Evolutionary conservation across 2,797 vertebrate species (phyloP), one percentile per base, ranked within the genome.

Genomic region (Danionella dracula): DNA sequence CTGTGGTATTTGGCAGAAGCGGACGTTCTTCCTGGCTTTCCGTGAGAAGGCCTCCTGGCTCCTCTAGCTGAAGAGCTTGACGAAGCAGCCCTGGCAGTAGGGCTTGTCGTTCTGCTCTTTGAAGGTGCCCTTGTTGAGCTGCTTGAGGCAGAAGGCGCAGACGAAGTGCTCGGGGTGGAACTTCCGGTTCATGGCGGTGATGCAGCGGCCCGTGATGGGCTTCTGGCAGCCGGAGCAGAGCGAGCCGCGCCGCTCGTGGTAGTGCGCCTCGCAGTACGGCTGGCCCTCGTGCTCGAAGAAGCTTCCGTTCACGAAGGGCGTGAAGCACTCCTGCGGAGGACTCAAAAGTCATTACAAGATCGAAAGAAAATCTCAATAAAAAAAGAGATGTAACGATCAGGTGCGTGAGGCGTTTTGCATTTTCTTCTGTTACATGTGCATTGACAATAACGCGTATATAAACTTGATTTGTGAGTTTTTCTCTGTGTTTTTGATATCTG

Each of bases 71-170:
- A 98, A 99, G 80, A 99, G 93, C 85, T 98, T 99, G 77, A 98
- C 66, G 64, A 97, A 98, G 89, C 95, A 99, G 84, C 91, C 91
- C 76, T 98, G 96, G 81, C 96, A 99, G 89, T 99, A 99, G 8
- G 96, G 96, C 81, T 99, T 99, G 89, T 98, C 95, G 0, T 99
- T 99, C 79, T 99, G 95, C 88, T 99, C 96, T 83, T 99, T 99
- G 84, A 99, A 99, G 76, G 96, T 99, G 85, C 96, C 96, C 86
- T 99, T 99, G 90, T 99, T 99, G 78, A 99, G 96, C 74, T 98
- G 96, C 80, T 98, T 99, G 82, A 98, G 92, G 83, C 96, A 99
- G 85, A 99, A 99, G 86, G 96, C 96, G 37, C 96, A 99, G 79
- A 96, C 96, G 54, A 99, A 99, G 85, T 99, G 96, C 92, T 99